Evolutionary conservation across 2,888 invertebrate genomes (phyloP).

Genomic region (Macrophya annulata): DNA sequence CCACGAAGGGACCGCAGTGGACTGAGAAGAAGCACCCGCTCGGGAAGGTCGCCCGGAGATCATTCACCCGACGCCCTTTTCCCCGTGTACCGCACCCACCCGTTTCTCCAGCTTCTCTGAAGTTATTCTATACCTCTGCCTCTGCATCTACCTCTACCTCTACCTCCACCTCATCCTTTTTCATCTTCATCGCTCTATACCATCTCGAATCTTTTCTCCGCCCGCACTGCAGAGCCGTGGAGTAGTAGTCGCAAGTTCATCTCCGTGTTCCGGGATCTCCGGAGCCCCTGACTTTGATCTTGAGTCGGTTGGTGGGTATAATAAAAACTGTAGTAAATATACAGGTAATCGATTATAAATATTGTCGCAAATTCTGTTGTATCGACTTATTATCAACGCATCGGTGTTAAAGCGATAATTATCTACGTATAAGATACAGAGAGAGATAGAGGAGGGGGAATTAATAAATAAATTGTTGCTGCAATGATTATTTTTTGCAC

Average conservation of each 20-base stretch:
- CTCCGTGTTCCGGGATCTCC: slow-evolving; percentile 46
- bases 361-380: not conserved
- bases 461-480: not conserved
- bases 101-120: slow-evolving; percentile 60
- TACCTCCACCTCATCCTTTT: slow-evolving; percentile 59
- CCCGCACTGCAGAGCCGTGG: slow-evolving; percentile 14
- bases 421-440: not conserved
- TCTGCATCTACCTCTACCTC: slow-evolving; percentile 60
- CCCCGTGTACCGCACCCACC: slow-evolving; percentile 65
- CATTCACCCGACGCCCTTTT: slow-evolving; percentile 72
- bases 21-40: slow-evolving; percentile 52
- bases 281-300: not conserved
- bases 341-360: not conserved
- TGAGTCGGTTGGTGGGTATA: not conserved
- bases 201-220: slow-evolving; percentile 39
- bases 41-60: slow-evolving; percentile 71
- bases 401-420: not conserved
- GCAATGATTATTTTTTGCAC: not conserved
- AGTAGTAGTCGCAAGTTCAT: slow-evolving; percentile 21
- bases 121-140: slow-evolving; percentile 61
- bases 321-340: not conserved
- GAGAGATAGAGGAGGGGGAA: not conserved
- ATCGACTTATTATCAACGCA: not conserved
- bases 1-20: slow-evolving; percentile 41
- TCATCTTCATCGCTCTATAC: slow-evolving; percentile 60